Evolutionary conservation across 2,888 invertebrate genomes (phyloP).

Genomic region (Oscheius sp.): DNA sequence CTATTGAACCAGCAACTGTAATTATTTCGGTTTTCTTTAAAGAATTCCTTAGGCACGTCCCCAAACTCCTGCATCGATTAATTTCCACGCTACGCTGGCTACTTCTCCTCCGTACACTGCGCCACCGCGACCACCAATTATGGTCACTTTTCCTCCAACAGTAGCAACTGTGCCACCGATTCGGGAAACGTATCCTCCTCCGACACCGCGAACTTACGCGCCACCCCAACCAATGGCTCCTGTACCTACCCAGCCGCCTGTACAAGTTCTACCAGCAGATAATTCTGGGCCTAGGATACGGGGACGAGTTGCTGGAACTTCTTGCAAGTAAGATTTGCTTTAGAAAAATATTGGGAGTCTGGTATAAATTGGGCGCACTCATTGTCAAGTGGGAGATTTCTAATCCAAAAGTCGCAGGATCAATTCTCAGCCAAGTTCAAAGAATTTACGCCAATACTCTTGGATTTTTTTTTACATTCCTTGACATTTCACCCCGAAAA

Average conservation of each 20-base stretch:
- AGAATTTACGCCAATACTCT: background rate
- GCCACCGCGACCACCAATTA: background rate
- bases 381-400: no score
- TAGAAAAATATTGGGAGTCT: no score
- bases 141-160: background rate
- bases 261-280: conserved; percentile 11
- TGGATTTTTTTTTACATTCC: background rate
- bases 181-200: background rate
- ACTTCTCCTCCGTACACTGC: background rate
- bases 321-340: conserved; percentile 10
- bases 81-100: background rate
- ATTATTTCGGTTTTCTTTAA: no score
- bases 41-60: background rate
- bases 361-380: no score
- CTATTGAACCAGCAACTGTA: background rate
- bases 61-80: background rate
- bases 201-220: background rate
- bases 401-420: no score
- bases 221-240: background rate
- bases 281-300: conserved; percentile 7
- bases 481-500: background rate
- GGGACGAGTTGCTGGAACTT: conserved; percentile 28
- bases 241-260: background rate
- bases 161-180: background rate
- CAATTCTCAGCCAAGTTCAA: no score